Base-by-base conservation (phyloP, 1,140 invertebrate genomes). In the Brachionus koreanus region DNA sequence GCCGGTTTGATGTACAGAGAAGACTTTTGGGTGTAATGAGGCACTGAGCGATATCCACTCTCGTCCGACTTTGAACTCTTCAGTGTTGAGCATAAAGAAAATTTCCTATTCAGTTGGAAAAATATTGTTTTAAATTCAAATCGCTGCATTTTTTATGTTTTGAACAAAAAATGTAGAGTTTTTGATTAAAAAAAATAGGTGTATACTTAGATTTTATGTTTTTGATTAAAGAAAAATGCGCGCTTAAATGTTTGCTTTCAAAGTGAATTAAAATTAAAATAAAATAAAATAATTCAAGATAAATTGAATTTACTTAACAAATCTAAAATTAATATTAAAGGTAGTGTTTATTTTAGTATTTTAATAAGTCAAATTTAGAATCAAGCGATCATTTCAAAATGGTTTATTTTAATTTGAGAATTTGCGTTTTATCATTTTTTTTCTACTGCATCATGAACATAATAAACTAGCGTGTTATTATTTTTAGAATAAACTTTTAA, bases 11-110 rank as follows among this genome's bases (percentile, higher is more conserved):
- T 79, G 39, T 35, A 79, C n/a, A 79, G n/a, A 4, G 76, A 33
- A 10, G 76, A 79, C 19, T 57, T 57, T 65, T 79, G 76, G 1
- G 49, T 79, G n/a, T 79, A 79, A 25, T 79, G 76, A 4, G 76
- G 76, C 7, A 79, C 76, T 35, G 33, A 43, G 2, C 39, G 49
- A 35, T 79, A 79, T 37, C 29, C 76, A 35, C 25, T 57, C 37
- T 79, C 76, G n/a, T 74, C 69, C 23, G 16, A 4, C 25, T 74
- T 72, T 39, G 13, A 13, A 42, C n/a, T 72, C 37, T 10, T 3
- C 13, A 5, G 12, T 4, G 29, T 67, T 12, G 33, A 65, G 25
- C 35, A 67, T n/a, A 67, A 0, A 35, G 63, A 67, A 67, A 57
- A 57, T 7, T 57, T 57, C 19, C n/a, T 57, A 0, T 57, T 23